Percentiles rank a stretch among this genome's conserved stretches.
Conservation (phyloP, 2,113 vertebrate genomes). For the Equus przewalskii region DNA sequence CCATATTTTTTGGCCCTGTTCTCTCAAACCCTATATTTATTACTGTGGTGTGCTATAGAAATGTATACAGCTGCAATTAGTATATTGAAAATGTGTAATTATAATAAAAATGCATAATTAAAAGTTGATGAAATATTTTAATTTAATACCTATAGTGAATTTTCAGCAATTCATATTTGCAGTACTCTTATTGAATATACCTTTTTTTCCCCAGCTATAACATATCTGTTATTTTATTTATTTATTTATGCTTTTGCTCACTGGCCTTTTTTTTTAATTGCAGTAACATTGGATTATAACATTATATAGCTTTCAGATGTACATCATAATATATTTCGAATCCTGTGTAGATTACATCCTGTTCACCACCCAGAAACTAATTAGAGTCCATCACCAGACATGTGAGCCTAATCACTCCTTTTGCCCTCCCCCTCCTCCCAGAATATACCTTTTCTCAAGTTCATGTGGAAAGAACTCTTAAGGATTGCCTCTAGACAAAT, state of each 20-base stretch:
- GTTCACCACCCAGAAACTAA: too few species aligned
- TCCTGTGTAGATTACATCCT: too few species aligned
- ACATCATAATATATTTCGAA: too few species aligned
- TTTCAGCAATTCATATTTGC: background rate
- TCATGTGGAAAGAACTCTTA: background rate
- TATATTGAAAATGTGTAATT: conserved; percentile 39
- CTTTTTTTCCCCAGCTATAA: too few species aligned
- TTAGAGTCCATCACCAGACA: too few species aligned
- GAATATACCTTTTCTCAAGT: background rate
- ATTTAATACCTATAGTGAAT: conserved; percentile 17
- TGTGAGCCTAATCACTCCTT: too few species aligned
- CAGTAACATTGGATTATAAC: too few species aligned
- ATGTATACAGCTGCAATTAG: background rate
- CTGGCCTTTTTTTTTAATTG: too few species aligned
- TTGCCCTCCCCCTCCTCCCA: too few species aligned
- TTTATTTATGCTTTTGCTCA: too few species aligned
- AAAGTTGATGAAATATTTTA: conserved; percentile 26
- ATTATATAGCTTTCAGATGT: too few species aligned
- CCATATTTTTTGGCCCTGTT: background rate
- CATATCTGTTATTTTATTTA: too few species aligned
- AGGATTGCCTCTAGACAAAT: background rate
- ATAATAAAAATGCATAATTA: conserved; percentile 35
- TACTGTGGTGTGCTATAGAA: background rate
- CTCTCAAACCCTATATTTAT: background rate
- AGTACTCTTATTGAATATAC: background rate